Base-by-base conservation (phyloP, 2,888 invertebrate genomes). In the Bombyx huttoni region DNA sequence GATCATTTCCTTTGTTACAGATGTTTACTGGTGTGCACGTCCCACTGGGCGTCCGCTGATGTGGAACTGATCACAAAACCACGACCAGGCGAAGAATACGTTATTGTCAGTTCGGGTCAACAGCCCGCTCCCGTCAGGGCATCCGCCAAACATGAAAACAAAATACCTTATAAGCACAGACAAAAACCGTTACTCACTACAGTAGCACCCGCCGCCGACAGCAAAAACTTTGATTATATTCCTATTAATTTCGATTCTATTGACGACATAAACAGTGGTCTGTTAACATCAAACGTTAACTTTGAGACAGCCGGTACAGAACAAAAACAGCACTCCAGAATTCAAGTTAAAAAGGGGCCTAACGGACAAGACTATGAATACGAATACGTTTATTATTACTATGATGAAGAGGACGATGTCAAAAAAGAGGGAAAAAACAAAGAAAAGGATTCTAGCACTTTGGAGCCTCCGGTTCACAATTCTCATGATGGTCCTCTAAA, bases 361-460 rank as follows among this genome's bases (percentile, higher is more conserved):
- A 96, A 96, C 67, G 96, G 96, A 1, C 94, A 96, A 75, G 96
- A 96, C 70, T 96, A 96, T 69, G 96, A 96, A 75, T 96, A 96
- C 69, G 96, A 96, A 73, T 96, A 96, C 70, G 94, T 96, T 34
- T 96, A 96, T 70, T 96, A 96, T 70, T 96, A 96, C 66, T 94
- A 95, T 64, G 95, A 96, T 64, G 96, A 96, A 59, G 95, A 94
- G 5, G 94, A 94, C 14, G 92, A 91, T 49, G 60, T 58, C 33
- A 81, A 82, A 58, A 89, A 89, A 56, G 77, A 78, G 10, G 68
- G 68, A 34, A 74, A 76, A 48, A 61, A 60, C 6, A 77, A 76
- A 49, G 75, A 78, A 33, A 67, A 70, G 45, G 34, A 63, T 33
- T 58, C 67, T 12, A 61, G 77, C 3, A 73, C 70, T n/a, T 69